phyloP scores from a whole-genome alignment of 2,797 vertebrate genomes.

The Lithobates pipiens region DNA sequence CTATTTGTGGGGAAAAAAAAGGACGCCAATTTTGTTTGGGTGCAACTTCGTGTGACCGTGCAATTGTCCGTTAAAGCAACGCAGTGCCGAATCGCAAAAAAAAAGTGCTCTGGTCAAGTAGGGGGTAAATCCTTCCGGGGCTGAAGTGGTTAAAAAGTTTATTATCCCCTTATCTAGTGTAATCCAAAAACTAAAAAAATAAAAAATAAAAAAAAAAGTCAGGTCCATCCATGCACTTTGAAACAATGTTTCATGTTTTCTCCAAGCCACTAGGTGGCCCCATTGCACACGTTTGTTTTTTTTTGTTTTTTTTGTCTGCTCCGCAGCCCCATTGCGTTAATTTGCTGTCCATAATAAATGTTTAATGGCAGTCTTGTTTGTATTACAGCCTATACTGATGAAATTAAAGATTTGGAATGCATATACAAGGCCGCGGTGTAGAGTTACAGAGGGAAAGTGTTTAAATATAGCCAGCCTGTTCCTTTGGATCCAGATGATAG shows the following conservation, averaged over 20 bases:
- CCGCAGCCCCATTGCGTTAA: background rate
- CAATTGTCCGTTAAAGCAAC: no score
- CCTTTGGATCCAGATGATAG: slow-evolving; percentile 38
- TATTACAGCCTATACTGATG: slow-evolving; percentile 51
- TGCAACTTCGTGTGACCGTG: no score
- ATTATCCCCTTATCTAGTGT: no score
- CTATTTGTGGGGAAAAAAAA: no score
- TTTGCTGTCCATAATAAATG: slow-evolving; percentile 28
- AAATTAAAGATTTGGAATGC: slow-evolving; percentile 60
- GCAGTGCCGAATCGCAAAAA: no score
- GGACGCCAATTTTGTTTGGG: no score
- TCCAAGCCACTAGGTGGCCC: slow-evolving; percentile 27
- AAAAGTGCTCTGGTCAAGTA: no score
- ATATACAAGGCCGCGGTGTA: slow-evolving; percentile 37
- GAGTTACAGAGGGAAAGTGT: slow-evolving; percentile 55
- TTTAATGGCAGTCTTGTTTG: slow-evolving; percentile 56
- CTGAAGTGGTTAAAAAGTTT: no score
- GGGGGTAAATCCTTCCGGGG: no score
- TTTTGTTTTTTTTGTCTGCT: slow-evolving; percentile 2
- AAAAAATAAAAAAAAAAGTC: no score
- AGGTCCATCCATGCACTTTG: no score
- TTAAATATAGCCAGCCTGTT: slow-evolving; percentile 39
- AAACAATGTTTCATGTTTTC: background rate
- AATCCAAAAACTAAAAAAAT: no score
- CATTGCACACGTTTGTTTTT: background rate